Evolutionary conservation across 2,113 vertebrate species (phyloP), one percentile per base, ranked within the genome.

Genomic region (Onychostruthus taczanowskii): DNA sequence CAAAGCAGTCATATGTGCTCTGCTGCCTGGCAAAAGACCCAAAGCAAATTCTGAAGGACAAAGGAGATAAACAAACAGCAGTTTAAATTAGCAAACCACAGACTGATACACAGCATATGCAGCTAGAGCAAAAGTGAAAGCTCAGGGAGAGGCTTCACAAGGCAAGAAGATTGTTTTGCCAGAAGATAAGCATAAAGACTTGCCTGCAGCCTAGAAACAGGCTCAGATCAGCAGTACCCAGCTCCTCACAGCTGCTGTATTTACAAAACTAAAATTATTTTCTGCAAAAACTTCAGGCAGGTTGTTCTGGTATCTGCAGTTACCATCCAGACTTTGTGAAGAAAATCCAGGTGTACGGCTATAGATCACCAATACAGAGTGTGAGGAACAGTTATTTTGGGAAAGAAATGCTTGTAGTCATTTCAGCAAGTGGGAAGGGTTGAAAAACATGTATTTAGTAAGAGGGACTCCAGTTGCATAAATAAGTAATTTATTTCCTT

Each of bases 31-130:
- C 41, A 80, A 61, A 90, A 90, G 58, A 46, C 46, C 58, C 66
- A 76, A 35, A 88, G 28, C 50, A 83, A 73, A 80, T 92, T 86
- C 85, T 83, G 82, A 63, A 90, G 68, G 63, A 94, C 70, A 88
- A 83, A 93, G 46, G 64, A 90, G 75, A 84, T 86, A 87, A 90
- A 95, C 31, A 85, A 93, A 88, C 3, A 0, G 83, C 1, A 3
- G 75, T 92, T 96, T 83, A 94, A 95, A 94, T 90, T 85, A 86
- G 82, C 67, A 93, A 92, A 88, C 58, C 90, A 72, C 82, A 94
- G 90, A 76, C 1, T 89, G 85, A 87, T 93, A 64, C 31, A 39
- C 35, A 73, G 41, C 64, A 52, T 41, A 63, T 17, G 49, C 28
- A 89, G 83, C 37, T 80, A 73, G 53, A 86, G 84, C 43, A 94